A percentile compares a stretch with the other conserved stretches of the same genome.
phyloP scores from a whole-genome alignment of 2,888 invertebrate genomes.

The Chymomyza fuscimana region DNA sequence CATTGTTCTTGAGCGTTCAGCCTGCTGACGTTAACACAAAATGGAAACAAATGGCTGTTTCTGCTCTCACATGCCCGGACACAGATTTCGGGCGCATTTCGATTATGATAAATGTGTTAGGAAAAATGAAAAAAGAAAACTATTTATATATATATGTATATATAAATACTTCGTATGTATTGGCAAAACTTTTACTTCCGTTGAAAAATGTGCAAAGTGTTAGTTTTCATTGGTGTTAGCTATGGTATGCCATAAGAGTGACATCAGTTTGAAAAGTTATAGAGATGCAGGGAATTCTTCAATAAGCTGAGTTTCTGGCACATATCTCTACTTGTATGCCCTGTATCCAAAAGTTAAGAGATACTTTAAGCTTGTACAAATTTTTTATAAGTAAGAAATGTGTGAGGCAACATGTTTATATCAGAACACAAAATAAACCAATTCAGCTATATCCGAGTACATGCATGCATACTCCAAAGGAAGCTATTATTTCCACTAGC shows the following conservation, averaged over 20 bases:
- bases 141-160: background rate
- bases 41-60: conserved; percentile 68
- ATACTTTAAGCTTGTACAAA: no score
- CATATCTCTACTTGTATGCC: no score
- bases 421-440: no score
- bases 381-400: no score
- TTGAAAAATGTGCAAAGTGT: conserved; percentile 29
- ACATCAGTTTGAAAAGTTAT: no score
- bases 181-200: conserved; percentile 26
- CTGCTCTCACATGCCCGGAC: background rate
- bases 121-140: background rate
- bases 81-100: conserved; percentile 37
- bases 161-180: conserved; percentile 1
- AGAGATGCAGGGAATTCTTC: no score
- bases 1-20: conserved; percentile 56
- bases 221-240: conserved; percentile 41
- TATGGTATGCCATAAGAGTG: conserved; percentile 50
- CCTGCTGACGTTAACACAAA: conserved; percentile 70
- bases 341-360: no score
- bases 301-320: no score
- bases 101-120: conserved; percentile 68
- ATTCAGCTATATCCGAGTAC: no score
- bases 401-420: no score
- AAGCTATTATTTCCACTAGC: no score
- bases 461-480: no score